Evolutionary conservation across 2,888 invertebrate genomes (phyloP).

Genomic region (Beris morrisii): DNA sequence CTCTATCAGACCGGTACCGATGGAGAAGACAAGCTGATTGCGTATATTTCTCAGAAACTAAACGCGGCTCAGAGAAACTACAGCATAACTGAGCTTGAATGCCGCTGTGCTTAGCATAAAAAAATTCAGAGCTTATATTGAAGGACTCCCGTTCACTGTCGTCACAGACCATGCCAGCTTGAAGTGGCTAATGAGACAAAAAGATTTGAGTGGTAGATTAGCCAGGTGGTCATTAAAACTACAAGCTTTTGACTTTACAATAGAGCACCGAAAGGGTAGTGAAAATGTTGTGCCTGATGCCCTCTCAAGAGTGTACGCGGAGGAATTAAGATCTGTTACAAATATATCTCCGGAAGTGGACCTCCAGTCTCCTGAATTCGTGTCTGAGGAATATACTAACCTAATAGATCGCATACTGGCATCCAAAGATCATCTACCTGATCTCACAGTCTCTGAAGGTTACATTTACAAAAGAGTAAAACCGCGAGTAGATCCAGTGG

Average conservation of each 20-base stretch:
- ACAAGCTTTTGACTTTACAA: background rate
- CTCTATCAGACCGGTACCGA: background rate
- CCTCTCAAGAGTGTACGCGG: no score
- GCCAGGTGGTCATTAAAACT: slow-evolving; percentile 13
- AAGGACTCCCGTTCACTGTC: slow-evolving; percentile 32
- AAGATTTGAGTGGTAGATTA: background rate
- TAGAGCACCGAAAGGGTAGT: background rate
- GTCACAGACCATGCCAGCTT: slow-evolving; percentile 21
- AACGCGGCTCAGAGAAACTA: slow-evolving; percentile 28
- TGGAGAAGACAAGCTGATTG: background rate
- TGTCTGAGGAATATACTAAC: no score
- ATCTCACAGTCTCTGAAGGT: background rate
- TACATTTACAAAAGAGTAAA: background rate
- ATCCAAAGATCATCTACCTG: background rate
- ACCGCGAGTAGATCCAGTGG: background rate
- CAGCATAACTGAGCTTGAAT: slow-evolving; percentile 37
- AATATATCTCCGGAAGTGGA: no score
- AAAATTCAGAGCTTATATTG: slow-evolving; percentile 37
- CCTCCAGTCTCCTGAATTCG: no score
- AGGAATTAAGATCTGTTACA: no score
- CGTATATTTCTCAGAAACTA: slow-evolving; percentile 12
- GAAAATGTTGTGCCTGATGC: no score
- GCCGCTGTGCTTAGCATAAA: slow-evolving; percentile 35
- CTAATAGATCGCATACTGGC: no score
- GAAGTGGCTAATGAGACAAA: slow-evolving; percentile 13